Conservation (phyloP, 1,140 invertebrate species). For the Vanessa tameamea region DNA sequence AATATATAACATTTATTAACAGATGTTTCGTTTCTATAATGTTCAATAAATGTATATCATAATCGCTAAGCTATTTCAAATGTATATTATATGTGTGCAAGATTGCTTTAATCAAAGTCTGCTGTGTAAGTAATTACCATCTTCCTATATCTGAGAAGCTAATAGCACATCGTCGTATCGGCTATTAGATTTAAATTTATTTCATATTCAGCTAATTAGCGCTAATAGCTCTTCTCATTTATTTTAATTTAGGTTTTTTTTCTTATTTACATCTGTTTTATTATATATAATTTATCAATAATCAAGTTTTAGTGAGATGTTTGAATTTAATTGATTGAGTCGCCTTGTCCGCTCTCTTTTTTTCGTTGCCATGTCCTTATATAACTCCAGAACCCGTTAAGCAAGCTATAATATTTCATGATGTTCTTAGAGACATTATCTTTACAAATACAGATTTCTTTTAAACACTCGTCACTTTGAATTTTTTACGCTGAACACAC, state of each 20-base stretch:
- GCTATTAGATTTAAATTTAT: slow-evolving; percentile 5
- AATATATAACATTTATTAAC: not conserved
- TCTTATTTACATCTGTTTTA: no score
- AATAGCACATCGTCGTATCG: not conserved
- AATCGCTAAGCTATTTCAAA: not conserved
- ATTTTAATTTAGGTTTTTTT: no score
- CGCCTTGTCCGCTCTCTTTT: not conserved
- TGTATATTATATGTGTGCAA: slow-evolving; percentile 1
- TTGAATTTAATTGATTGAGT: no score
- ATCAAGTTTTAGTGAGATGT: no score
- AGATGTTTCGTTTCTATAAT: not conserved
- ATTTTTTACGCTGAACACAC: not conserved
- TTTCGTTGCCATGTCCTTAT: not conserved
- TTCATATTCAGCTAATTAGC: not conserved
- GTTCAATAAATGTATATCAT: not conserved
- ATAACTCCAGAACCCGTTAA: not conserved
- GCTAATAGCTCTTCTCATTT: no score
- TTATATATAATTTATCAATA: no score
- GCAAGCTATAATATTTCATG: not conserved
- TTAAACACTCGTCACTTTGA: not conserved
- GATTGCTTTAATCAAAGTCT: not conserved
- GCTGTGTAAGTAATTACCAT: not conserved
- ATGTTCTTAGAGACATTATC: not conserved
- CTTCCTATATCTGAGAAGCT: not conserved
- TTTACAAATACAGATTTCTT: not conserved